These are phyloP conservation scores for Andrena chrysosceles DNA, from an alignment of 2,888 invertebrate genomes.

Conservation along the genomic window DNA sequence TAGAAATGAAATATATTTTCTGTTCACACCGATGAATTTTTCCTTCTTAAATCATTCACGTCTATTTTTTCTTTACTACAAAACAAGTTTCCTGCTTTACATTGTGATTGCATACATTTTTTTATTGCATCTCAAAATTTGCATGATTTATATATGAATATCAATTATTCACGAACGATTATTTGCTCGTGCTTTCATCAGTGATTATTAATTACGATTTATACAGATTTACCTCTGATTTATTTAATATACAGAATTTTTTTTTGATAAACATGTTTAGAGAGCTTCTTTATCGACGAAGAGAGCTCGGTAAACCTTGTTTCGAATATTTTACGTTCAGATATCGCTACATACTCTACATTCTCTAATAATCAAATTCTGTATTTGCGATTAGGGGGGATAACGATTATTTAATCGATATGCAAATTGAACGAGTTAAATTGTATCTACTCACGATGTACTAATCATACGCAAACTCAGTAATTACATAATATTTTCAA, in stretches of 20 bases:
- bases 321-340: neutral
- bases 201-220: neutral
- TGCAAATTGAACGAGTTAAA: no score
- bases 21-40: no score
- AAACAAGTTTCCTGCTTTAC: no score
- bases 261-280: neutral
- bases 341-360: slow-evolving; percentile 14
- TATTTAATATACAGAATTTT: no score
- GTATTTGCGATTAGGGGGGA: neutral
- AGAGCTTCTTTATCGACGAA: slow-evolving; percentile 38
- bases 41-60: no score
- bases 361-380: neutral
- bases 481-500: neutral
- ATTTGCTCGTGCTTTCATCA: neutral
- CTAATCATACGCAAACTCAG: neutral
- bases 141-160: neutral
- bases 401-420: neutral
- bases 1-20: neutral
- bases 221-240: no score
- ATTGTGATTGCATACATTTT: neutral
- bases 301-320: neutral
- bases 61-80: no score
- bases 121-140: neutral
- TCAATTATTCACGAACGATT: neutral
- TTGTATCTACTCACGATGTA: neutral